Percentiles rank a stretch among this genome's conserved stretches.
Conservation (phyloP, 2,797 vertebrate genomes). For the Schizothorax lantsangensis region DNA sequence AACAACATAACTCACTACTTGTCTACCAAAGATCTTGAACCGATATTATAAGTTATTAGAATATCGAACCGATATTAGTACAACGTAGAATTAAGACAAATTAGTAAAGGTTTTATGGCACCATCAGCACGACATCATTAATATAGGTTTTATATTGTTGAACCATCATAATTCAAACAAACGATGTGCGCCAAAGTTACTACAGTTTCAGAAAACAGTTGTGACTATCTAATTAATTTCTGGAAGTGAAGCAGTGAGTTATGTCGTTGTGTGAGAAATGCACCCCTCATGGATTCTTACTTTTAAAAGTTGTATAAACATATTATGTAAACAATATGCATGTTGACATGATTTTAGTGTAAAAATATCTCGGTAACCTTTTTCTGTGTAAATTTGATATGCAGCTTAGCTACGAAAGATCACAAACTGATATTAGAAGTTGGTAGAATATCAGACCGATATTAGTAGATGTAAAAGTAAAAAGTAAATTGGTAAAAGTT, state of each 20-base stretch:
- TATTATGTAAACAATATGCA: background rate
- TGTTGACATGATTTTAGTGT: background rate
- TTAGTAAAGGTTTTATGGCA: background rate
- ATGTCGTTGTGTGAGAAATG: background rate
- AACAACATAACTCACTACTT: too few species aligned
- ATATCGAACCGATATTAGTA: background rate
- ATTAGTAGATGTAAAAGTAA: too few species aligned
- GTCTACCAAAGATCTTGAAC: background rate
- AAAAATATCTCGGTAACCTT: background rate
- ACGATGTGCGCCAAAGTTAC: background rate
- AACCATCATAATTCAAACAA: background rate
- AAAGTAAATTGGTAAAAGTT: too few species aligned
- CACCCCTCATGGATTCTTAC: background rate
- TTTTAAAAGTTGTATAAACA: background rate
- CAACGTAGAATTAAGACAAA: background rate
- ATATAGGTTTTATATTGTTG: background rate
- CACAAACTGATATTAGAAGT: too few species aligned
- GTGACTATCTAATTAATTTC: background rate
- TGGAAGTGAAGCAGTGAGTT: background rate
- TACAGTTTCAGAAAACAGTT: background rate
- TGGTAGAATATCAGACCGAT: too few species aligned
- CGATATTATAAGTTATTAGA: background rate
- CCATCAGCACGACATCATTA: background rate
- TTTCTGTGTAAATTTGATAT: background rate
- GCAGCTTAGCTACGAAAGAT: too few species aligned